These are phyloP conservation scores for Equus przewalskii DNA, from an alignment of 2,113 vertebrate species.

Conservation along the genomic window DNA sequence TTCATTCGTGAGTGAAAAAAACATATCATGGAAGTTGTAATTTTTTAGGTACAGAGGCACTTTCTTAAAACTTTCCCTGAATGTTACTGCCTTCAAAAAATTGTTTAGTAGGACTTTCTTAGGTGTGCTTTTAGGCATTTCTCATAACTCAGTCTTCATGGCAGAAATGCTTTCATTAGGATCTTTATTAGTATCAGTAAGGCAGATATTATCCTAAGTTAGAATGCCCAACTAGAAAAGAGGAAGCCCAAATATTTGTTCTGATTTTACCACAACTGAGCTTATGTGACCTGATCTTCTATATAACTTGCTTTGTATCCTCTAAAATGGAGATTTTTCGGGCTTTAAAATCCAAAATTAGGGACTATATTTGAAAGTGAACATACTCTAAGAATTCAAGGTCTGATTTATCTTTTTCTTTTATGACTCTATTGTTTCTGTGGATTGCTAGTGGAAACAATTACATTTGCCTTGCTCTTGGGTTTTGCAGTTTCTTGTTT, in stretches of 20 bases:
- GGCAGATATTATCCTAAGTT: neutral
- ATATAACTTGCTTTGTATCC: neutral
- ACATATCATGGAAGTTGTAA: neutral
- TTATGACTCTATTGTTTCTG: neutral
- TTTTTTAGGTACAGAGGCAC: neutral
- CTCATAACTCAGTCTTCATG: neutral
- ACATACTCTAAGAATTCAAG: neutral
- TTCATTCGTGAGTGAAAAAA: conserved; percentile 16
- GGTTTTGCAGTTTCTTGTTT: neutral
- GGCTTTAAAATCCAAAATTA: neutral
- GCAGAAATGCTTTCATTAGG: neutral
- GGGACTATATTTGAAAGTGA: neutral
- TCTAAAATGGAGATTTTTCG: neutral
- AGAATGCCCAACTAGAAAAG: neutral
- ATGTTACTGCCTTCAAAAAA: neutral
- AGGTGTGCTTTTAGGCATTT: conserved; percentile 11
- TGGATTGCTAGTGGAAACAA: neutral
- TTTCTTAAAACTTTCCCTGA: conserved; percentile 46
- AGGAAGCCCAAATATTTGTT: neutral
- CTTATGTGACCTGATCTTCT: neutral
- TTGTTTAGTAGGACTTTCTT: neutral
- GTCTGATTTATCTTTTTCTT: neutral
- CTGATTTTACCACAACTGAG: neutral
- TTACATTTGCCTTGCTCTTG: conserved; percentile 14
- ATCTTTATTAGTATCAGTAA: neutral